phyloP scores from a whole-genome alignment of 2,113 vertebrate genomes.

The Hassar affinis region DNA sequence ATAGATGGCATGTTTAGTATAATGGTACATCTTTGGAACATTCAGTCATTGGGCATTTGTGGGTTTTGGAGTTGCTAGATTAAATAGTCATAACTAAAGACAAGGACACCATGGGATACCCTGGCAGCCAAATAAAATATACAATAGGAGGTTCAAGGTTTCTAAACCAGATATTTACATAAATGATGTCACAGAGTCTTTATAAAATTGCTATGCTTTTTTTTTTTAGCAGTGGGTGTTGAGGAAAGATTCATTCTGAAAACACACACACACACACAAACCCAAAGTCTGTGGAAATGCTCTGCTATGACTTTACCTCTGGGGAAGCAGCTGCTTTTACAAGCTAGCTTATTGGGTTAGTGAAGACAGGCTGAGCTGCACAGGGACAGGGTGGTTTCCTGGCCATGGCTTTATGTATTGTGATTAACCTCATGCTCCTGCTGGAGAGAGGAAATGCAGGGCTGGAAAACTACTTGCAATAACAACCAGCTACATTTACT shows the following conservation, averaged over 20 bases:
- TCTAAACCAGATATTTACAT: conserved; percentile 90
- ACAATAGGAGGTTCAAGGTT: conserved; percentile 87
- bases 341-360: conserved; percentile 52
- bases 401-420: conserved; percentile 65
- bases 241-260: conserved; percentile 37
- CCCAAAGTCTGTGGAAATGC: conserved; percentile 52
- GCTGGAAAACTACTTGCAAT: conserved; percentile 45
- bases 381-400: conserved; percentile 60
- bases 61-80: conserved; percentile 97
- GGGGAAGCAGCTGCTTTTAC: conserved; percentile 55
- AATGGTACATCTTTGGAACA: conserved; percentile 84
- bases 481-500: conserved; percentile 60
- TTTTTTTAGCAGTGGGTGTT: conserved; percentile 54
- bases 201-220: conserved; percentile 64
- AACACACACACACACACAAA: conserved; percentile 26
- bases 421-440: conserved; percentile 56
- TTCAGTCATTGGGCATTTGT: conserved; percentile 90
- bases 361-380: conserved; percentile 52
- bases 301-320: conserved; percentile 59
- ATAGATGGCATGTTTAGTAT: conserved; percentile 94
- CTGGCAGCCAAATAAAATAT: conserved; percentile 96
- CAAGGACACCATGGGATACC: conserved; percentile 75
- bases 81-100: conserved; percentile 90
- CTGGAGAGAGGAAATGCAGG: conserved; percentile 58
- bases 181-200: conserved; percentile 85